Conservation (phyloP, 2,888 invertebrate genomes). For the Pycnomerus fuliginosus region DNA sequence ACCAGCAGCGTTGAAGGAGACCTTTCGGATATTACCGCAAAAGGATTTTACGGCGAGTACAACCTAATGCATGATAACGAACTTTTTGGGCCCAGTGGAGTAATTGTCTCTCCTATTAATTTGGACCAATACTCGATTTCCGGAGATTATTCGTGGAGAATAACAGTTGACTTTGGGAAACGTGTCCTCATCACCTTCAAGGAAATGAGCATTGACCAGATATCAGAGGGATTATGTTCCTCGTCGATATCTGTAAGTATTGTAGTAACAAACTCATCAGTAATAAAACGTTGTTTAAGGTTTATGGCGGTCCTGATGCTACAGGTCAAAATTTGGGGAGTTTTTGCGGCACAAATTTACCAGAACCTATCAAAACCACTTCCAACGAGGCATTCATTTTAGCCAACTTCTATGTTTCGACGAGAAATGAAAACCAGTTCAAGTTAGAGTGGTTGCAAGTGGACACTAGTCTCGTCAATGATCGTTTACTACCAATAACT, state of each 20-base stretch:
- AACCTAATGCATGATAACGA: conserved; percentile 68
- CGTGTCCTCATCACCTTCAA: conserved; percentile 57
- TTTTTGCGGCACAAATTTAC: conserved; percentile 57
- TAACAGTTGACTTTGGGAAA: conserved; percentile 60
- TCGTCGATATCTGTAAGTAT: too few species aligned
- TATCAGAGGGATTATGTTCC: too few species aligned
- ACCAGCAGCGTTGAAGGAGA: conserved; percentile 54
- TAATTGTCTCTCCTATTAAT: conserved; percentile 77
- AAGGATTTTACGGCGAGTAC: conserved; percentile 78
- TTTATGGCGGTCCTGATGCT: conserved; percentile 75
- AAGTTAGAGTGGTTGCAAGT: conserved; percentile 55
- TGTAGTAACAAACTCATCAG: too few species aligned
- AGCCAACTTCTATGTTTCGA: conserved; percentile 27
- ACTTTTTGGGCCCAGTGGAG: conserved; percentile 65
- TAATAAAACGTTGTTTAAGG: conserved; percentile 53
- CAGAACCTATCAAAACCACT: conserved; percentile 59
- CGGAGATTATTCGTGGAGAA: conserved; percentile 67
- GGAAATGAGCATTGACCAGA: too few species aligned
- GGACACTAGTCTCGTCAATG: conserved; percentile 3
- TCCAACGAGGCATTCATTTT: conserved; percentile 66
- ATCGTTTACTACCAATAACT: too few species aligned
- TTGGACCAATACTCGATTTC: conserved; percentile 55
- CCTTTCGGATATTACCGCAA: conserved; percentile 42
- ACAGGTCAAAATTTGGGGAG: conserved; percentile 59
- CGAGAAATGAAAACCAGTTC: not conserved